These are phyloP conservation scores for Atrina japonica DNA, from an alignment of 2,888 invertebrate genomes.

Conservation along the genomic window DNA sequence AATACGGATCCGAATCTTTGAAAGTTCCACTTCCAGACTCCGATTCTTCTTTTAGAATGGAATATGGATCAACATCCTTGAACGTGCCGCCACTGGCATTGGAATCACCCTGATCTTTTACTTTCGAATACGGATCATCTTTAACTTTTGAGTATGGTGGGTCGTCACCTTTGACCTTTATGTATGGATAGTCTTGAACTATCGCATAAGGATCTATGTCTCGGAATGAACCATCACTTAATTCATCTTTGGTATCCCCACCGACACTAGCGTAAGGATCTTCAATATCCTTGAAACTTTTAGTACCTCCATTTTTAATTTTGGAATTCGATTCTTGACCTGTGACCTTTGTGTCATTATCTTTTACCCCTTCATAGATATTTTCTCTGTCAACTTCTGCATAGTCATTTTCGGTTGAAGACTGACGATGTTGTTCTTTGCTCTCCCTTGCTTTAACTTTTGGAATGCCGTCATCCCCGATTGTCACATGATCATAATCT, in stretches of 20 bases:
- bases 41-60: constrained; percentile 24
- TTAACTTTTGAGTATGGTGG: constrained; percentile 50
- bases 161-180: constrained; percentile 36
- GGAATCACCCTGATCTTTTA: constrained; percentile 32
- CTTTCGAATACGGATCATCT: constrained; percentile 50
- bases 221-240: constrained; percentile 17
- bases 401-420: constrained; percentile 54
- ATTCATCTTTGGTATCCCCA: constrained; percentile 52
- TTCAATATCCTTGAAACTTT: constrained; percentile 3
- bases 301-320: background rate
- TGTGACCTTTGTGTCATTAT: constrained; percentile 27
- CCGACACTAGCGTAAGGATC: constrained; percentile 48
- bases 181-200: constrained; percentile 44
- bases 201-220: constrained; percentile 49
- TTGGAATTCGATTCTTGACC: background rate
- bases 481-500: constrained; percentile 61
- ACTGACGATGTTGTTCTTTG: constrained; percentile 25
- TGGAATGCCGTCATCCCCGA: constrained; percentile 46
- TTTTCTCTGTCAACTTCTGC: constrained; percentile 56
- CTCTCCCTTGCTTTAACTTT: constrained; percentile 34
- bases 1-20: constrained; percentile 48
- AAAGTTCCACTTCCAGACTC: constrained; percentile 25
- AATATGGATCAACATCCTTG: constrained; percentile 49
- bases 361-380: constrained; percentile 53
- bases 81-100: constrained; percentile 25